A percentile compares a stretch with the other conserved stretches of the same genome.
Conservation (phyloP, 2,113 vertebrate species). For the Naja naja region DNA sequence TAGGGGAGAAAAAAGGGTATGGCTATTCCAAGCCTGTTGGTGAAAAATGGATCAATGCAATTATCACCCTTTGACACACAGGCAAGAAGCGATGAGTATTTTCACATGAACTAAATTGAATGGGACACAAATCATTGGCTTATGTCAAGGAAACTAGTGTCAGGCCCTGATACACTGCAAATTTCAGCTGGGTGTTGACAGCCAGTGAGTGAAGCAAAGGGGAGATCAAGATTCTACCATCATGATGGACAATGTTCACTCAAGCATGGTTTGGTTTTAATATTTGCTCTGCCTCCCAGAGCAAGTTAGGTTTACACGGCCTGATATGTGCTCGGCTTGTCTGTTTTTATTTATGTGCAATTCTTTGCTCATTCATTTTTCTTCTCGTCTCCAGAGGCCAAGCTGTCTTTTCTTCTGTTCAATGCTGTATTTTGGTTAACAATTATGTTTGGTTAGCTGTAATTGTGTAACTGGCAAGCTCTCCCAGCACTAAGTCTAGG, state of each 20-base stretch:
- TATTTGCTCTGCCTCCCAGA: constrained; percentile 28
- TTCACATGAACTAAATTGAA: constrained; percentile 60
- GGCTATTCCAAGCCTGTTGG: constrained; percentile 38
- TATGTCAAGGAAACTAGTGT: constrained; percentile 52
- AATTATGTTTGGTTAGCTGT: constrained; percentile 17
- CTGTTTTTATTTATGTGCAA: constrained; percentile 19
- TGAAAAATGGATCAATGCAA: constrained; percentile 60
- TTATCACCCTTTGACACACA: constrained; percentile 62
- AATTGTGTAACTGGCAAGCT: neutral
- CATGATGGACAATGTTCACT: constrained; percentile 29
- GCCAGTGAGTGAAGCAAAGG: constrained; percentile 17
- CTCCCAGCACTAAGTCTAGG: neutral
- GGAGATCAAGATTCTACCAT: neutral
- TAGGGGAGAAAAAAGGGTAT: neutral
- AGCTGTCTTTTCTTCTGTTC: constrained; percentile 23
- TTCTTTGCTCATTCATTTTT: constrained; percentile 12
- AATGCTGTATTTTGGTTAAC: constrained; percentile 2
- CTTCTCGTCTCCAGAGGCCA: constrained; percentile 20
- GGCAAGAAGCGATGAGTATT: constrained; percentile 37
- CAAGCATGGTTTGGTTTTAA: constrained; percentile 8
- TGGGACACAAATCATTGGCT: constrained; percentile 64
- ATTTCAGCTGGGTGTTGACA: constrained; percentile 40
- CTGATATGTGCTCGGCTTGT: neutral
- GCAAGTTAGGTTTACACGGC: neutral
- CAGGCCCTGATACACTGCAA: constrained; percentile 43